phyloP scores from a whole-genome alignment of 2,113 vertebrate genomes.

The Poeciliopsis turrubarensis region DNA sequence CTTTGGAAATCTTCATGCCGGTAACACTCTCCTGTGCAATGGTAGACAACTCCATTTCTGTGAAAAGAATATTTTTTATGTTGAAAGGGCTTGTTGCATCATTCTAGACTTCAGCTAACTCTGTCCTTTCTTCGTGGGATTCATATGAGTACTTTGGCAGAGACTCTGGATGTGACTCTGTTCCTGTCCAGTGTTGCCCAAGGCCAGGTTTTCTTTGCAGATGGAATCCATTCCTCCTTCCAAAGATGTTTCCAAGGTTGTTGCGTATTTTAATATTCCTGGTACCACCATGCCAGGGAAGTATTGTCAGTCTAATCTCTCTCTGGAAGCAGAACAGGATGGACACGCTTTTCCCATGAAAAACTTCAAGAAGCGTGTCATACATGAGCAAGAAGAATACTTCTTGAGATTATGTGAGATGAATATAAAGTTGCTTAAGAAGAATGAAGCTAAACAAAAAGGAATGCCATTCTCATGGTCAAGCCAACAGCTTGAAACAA shows the following conservation, averaged over 20 bases:
- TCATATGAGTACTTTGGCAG: not conserved
- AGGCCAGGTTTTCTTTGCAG: not conserved
- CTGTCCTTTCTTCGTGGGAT: not conserved
- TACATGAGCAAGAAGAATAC: not conserved
- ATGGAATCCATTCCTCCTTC: no score
- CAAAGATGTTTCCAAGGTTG: not conserved
- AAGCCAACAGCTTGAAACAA: not conserved
- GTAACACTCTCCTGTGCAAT: no score
- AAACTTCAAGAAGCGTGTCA: not conserved
- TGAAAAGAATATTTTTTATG: not conserved
- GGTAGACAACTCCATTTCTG: not conserved
- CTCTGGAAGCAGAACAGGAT: no score
- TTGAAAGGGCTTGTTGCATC: not conserved
- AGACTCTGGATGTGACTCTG: not conserved
- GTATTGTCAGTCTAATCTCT: not conserved
- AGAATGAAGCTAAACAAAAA: not conserved
- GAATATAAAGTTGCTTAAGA: not conserved
- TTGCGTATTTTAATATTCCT: not conserved
- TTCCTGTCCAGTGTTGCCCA: not conserved
- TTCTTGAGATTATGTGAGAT: not conserved
- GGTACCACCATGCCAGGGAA: no score
- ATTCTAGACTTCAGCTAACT: not conserved
- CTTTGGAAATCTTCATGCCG: no score
- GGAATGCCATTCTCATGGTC: not conserved
- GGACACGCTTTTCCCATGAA: not conserved